Evolutionary conservation across 2,888 invertebrate genomes (phyloP), one percentile per base, ranked within the genome.

Genomic region (Hoplodrina ambigua): DNA sequence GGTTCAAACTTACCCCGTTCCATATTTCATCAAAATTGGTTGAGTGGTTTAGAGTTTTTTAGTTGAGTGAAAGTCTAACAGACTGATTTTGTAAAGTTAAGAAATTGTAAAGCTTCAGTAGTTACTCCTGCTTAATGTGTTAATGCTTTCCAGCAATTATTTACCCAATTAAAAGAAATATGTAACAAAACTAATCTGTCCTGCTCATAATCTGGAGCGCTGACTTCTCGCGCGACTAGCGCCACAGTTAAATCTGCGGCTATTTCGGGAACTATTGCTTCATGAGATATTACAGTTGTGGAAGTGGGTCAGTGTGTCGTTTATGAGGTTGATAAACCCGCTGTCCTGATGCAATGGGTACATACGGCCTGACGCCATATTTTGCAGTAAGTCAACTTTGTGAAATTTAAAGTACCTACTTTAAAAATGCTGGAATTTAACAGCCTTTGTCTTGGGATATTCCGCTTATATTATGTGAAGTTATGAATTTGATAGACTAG

Each of bases 291-390:
- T 66, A 63, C 61, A 4, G 55, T 44, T 53, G 30, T 19, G 13
- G 33, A 78, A 75, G 68, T 79, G 59, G 75, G 78, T 79, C 63
- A 79, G 20, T 50, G 44, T 56, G 74, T 4, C 69, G 64, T 61
- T 73, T 60, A 56, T 68, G 70, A 78, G 75, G 68, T 58, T 79
- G 75, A 71, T 79, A 79, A 78, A 71, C 80, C 55, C 66, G 44
- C 41, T 59, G 69, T 66, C 57, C 75, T 79, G 59, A 68, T 79
- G 75, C 75, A 79, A 79, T 79, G 61, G n/a, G 55, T 17, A 64
- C 72, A 59, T 77, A 72, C 64, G 49, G 20, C 2, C 7, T 54
- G 17, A 19, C 56, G 73, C 53, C 64, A 58, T 68, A 19, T 13
- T 55, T 33, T 46, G 20, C 0, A 30, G 11, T 46, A 46, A 17